Conservation (phyloP, 2,888 invertebrate genomes). For the Andrena hattorfiana region DNA sequence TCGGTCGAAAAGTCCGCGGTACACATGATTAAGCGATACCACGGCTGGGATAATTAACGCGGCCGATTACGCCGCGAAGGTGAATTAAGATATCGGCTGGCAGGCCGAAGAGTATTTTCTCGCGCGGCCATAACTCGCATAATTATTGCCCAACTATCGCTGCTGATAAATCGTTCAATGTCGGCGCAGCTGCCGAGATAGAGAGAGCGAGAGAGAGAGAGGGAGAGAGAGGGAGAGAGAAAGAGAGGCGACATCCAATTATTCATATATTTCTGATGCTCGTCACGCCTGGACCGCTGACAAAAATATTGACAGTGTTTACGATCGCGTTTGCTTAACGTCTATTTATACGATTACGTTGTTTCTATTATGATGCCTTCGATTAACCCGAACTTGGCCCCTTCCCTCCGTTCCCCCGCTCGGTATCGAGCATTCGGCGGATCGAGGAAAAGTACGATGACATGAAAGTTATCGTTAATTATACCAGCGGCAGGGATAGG, state of each 20-base stretch:
- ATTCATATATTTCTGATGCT: background rate
- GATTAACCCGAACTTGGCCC: background rate
- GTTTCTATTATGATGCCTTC: no score
- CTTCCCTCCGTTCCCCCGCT: background rate
- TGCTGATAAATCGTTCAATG: slow-evolving; percentile 52
- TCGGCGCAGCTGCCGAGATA: slow-evolving; percentile 11
- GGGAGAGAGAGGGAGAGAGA: background rate
- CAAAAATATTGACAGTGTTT: slow-evolving; percentile 39
- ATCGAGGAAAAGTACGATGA: background rate
- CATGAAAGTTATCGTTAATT: slow-evolving; percentile 33
- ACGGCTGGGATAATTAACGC: slow-evolving; percentile 36
- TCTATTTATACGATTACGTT: background rate
- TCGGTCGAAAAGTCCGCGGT: slow-evolving; percentile 10
- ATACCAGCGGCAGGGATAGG: slow-evolving; percentile 22
- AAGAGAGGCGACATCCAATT: slow-evolving; percentile 19
- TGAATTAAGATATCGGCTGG: slow-evolving; percentile 52
- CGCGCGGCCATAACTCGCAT: slow-evolving; percentile 33
- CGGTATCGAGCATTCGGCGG: background rate
- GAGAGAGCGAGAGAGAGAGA: background rate
- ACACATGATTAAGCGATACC: slow-evolving; percentile 15
- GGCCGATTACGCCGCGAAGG: slow-evolving; percentile 14
- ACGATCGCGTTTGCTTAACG: slow-evolving; percentile 8
- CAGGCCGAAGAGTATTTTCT: slow-evolving; percentile 28
- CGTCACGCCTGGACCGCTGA: slow-evolving; percentile 13
- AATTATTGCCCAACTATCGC: slow-evolving; percentile 52